Conservation (phyloP, 2,113 vertebrate species). For the Hymenochirus boettgeri region DNA sequence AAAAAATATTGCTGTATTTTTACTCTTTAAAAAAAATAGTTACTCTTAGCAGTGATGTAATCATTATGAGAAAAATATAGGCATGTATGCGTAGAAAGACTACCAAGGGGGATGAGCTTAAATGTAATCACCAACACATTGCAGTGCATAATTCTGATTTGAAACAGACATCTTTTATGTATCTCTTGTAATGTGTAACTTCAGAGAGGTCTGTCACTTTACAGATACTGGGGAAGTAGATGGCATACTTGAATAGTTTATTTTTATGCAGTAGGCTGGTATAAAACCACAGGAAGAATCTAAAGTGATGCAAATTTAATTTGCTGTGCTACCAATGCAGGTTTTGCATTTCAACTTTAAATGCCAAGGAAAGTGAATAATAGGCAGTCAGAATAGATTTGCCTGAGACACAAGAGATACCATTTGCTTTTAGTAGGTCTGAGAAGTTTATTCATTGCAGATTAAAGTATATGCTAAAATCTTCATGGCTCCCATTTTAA, state of each 20-base stretch:
- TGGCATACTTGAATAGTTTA: constrained; percentile 33
- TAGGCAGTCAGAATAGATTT: constrained; percentile 28
- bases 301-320: constrained; percentile 40
- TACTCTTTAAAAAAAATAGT: too few species aligned
- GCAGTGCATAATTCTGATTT: constrained; percentile 30
- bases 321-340: constrained; percentile 30
- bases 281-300: constrained; percentile 28
- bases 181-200: constrained; percentile 35
- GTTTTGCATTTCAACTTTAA: constrained; percentile 32
- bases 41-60: too few species aligned
- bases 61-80: too few species aligned
- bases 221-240: constrained; percentile 23
- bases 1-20: too few species aligned
- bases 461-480: constrained; percentile 8
- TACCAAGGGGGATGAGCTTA: constrained; percentile 6
- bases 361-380: constrained; percentile 25
- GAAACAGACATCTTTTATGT: constrained; percentile 38
- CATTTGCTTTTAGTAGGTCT: constrained; percentile 9
- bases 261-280: constrained; percentile 37
- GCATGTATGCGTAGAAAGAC: too few species aligned
- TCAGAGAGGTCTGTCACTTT: constrained; percentile 37
- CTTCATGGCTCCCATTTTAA: constrained; percentile 32
- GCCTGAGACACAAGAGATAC: constrained; percentile 2
- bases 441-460: constrained; percentile 6
- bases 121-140: constrained; percentile 23